phyloP scores from a whole-genome alignment of 2,888 invertebrate species.

The Tuta absoluta region DNA sequence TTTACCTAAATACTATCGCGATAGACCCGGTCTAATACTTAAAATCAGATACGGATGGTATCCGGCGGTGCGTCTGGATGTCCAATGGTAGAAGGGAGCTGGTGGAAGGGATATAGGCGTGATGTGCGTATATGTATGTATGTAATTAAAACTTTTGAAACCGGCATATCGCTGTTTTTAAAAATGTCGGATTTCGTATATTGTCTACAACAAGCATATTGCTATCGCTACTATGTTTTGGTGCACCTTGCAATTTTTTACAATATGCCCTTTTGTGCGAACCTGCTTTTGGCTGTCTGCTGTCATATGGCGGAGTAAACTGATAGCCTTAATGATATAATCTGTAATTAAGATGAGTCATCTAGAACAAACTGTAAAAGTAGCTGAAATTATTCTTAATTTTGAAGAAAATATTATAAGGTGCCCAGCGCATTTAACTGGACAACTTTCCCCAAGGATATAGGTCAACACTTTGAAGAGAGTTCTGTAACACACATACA shows the following conservation, averaged over 20 bases:
- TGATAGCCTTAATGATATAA: neutral
- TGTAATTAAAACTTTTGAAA: neutral
- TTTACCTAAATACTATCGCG: too few relatives aligned
- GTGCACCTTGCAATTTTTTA: slow-evolving; percentile 35
- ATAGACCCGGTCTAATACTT: too few relatives aligned
- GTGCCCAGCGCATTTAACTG: too few relatives aligned
- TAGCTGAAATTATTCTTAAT: too few relatives aligned
- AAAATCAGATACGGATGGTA: too few relatives aligned
- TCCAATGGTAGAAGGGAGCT: too few relatives aligned
- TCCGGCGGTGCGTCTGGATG: too few relatives aligned
- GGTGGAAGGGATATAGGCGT: neutral
- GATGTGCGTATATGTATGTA: neutral
- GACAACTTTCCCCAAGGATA: too few relatives aligned
- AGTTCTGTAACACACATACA: too few relatives aligned
- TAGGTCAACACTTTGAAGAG: too few relatives aligned
- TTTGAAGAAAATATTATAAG: too few relatives aligned
- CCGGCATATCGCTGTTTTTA: neutral
- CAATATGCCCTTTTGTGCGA: slow-evolving; percentile 6
- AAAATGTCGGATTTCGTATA: neutral
- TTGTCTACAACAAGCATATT: neutral
- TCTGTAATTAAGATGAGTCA: neutral
- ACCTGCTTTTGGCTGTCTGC: slow-evolving; percentile 10
- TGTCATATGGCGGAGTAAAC: slow-evolving; percentile 1
- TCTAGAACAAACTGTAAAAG: too few relatives aligned
- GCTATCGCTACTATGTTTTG: slow-evolving; percentile 13